Conservation (phyloP, 2,888 invertebrate genomes). For the Drosophila ustulata region DNA sequence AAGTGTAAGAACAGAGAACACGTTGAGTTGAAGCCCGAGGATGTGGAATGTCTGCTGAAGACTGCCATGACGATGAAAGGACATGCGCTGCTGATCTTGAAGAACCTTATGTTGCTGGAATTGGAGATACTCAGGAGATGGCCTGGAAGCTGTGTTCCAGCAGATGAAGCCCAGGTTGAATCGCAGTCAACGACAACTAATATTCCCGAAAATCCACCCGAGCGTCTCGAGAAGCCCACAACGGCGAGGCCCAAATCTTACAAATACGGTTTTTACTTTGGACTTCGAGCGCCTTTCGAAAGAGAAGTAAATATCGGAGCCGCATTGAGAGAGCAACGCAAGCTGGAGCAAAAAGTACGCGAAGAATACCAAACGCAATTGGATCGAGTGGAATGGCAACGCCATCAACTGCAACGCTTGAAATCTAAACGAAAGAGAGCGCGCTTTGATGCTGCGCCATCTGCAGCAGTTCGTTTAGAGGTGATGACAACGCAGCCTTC, state of each 20-base stretch:
- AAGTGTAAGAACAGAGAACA: background rate
- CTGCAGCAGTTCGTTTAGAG: slow-evolving; percentile 41
- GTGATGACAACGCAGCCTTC: slow-evolving; percentile 6
- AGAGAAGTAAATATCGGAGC: slow-evolving; percentile 10
- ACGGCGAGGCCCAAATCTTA: background rate
- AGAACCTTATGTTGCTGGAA: slow-evolving; percentile 48
- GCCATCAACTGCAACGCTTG: background rate
- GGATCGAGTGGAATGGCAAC: background rate
- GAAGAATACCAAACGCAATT: slow-evolving; percentile 47
- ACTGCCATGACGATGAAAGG: slow-evolving; percentile 32
- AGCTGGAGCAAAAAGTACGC: slow-evolving; percentile 54
- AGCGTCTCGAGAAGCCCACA: slow-evolving; percentile 34
- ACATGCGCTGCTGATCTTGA: slow-evolving; percentile 43
- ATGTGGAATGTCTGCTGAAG: slow-evolving; percentile 10
- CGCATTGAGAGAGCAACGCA: slow-evolving; percentile 51
- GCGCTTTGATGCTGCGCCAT: slow-evolving; percentile 40
- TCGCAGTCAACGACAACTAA: background rate
- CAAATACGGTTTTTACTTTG: slow-evolving; percentile 44
- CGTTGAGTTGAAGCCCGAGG: background rate
- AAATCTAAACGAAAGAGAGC: slow-evolving; percentile 34
- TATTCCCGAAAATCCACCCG: background rate
- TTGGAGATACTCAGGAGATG: slow-evolving; percentile 30
- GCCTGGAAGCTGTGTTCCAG: background rate
- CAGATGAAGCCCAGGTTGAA: background rate
- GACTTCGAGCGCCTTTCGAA: slow-evolving; percentile 26